A percentile compares a stretch with the other conserved stretches of the same genome.
Conservation (phyloP, 2,113 vertebrate genomes). For the Leuciscus idus region DNA sequence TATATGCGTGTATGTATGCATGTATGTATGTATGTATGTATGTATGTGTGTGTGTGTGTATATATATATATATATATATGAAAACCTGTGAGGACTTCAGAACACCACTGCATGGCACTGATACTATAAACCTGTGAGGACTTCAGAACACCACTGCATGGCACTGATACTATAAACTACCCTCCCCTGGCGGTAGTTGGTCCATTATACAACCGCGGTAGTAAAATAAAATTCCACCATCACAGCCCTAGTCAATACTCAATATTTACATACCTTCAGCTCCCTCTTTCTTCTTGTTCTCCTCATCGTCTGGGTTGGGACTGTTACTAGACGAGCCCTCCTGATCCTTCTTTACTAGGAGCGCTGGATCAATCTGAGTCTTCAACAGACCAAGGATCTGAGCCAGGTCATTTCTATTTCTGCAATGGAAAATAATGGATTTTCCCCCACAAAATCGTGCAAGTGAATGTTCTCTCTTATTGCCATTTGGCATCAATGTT, state of each 20-base stretch:
- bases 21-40: too few relatives aligned
- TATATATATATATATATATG: too few relatives aligned
- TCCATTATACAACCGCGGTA: too few relatives aligned
- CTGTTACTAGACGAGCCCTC: slow-evolving; percentile 79
- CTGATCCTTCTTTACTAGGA: slow-evolving; percentile 81
- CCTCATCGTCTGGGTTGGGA: slow-evolving; percentile 78
- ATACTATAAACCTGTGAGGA: too few relatives aligned
- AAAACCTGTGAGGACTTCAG: too few relatives aligned
- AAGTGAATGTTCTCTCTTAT: not conserved
- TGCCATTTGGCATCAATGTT: not conserved
- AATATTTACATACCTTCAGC: slow-evolving; percentile 47
- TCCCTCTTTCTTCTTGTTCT: slow-evolving; percentile 64
- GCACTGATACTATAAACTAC: too few relatives aligned
- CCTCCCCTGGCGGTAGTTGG: too few relatives aligned
- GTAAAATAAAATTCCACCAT: too few relatives aligned
- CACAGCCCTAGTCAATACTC: not conserved
- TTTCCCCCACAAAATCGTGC: not conserved
- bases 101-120: too few relatives aligned
- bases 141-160: too few relatives aligned
- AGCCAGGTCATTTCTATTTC: slow-evolving; percentile 89
- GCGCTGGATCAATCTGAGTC: slow-evolving; percentile 93
- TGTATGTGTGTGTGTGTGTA: too few relatives aligned
- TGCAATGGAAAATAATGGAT: slow-evolving; percentile 61
- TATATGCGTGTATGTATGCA: too few relatives aligned
- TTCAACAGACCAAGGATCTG: slow-evolving; percentile 92